Evolutionary conservation across 2,888 invertebrate species (phyloP).

Genomic region (Ariolimax columbianus): DNA sequence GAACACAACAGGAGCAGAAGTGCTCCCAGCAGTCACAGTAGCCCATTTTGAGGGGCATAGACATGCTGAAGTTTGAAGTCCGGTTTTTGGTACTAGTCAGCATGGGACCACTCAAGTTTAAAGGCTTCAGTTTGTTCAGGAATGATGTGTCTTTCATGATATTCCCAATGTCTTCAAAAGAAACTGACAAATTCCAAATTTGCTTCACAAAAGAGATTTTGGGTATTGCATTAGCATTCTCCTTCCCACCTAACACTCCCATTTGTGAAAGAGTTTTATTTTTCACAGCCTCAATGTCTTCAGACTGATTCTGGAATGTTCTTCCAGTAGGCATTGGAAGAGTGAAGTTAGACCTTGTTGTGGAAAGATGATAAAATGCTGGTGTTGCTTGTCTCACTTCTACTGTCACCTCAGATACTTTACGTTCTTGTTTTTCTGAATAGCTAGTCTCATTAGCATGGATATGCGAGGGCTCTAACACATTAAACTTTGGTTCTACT

Average conservation of each 20-base stretch:
- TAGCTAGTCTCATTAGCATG: conserved; percentile 15
- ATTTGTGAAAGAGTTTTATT: conserved; percentile 72
- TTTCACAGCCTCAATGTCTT: conserved; percentile 81
- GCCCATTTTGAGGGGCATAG: conserved; percentile 62
- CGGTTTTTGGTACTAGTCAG: conserved; percentile 54
- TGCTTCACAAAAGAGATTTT: conserved; percentile 62
- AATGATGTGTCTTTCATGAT: conserved; percentile 72
- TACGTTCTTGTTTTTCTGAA: neutral
- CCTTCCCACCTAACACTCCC: conserved; percentile 62
- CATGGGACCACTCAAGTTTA: conserved; percentile 56
- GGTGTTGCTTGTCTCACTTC: conserved; percentile 10
- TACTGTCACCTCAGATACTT: neutral
- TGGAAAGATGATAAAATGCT: neutral
- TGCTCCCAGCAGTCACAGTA: conserved; percentile 70
- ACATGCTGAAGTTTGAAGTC: conserved; percentile 57
- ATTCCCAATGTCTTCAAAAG: conserved; percentile 68
- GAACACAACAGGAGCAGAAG: conserved; percentile 71
- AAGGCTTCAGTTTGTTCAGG: conserved; percentile 64
- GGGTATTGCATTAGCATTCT: conserved; percentile 54
- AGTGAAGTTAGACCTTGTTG: neutral
- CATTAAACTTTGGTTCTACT: conserved; percentile 47
- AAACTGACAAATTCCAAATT: conserved; percentile 65
- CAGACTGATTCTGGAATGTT: conserved; percentile 54
- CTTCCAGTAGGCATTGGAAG: neutral
- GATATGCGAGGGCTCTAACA: conserved; percentile 27